A percentile compares a stretch with the other conserved stretches of the same genome.
These are phyloP conservation scores for Diachrysia chrysitis DNA, from an alignment of 2,888 invertebrate species.

Conservation along the genomic window DNA sequence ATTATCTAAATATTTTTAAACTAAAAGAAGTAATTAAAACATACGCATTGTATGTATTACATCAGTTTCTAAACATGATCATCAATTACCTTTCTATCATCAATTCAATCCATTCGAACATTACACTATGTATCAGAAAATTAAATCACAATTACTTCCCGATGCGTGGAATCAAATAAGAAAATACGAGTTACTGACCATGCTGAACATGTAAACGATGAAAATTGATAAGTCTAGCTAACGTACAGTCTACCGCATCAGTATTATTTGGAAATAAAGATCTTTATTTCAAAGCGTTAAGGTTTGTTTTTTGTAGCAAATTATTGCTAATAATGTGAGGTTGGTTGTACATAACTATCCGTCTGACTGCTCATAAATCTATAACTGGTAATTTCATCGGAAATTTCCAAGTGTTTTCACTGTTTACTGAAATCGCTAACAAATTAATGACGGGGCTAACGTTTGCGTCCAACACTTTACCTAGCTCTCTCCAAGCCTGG, in stretches of 20 bases:
- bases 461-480: conserved; percentile 79
- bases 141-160: conserved; percentile 58
- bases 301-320: background rate
- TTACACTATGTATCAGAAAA: conserved; percentile 52
- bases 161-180: conserved; percentile 50
- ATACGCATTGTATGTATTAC: background rate
- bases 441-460: conserved; percentile 78
- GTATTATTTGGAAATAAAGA: background rate
- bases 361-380: conserved; percentile 70
- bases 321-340: background rate
- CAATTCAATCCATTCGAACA: conserved; percentile 30
- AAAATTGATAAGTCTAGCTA: conserved; percentile 64
- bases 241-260: conserved; percentile 36
- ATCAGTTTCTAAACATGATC: background rate
- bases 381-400: conserved; percentile 78
- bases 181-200: conserved; percentile 57
- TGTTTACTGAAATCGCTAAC: conserved; percentile 83
- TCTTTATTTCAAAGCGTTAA: background rate
- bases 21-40: background rate
- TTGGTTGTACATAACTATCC: conserved; percentile 65
- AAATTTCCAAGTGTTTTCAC: conserved; percentile 83
- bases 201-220: conserved; percentile 63
- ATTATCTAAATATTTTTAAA: background rate
- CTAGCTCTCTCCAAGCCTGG: conserved; percentile 74
- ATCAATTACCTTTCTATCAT: conserved; percentile 6